A percentile compares a stretch with the other conserved stretches of the same genome.
These are phyloP conservation scores for Synanthedon vespiformis DNA, from an alignment of 2,888 invertebrate species.

Conservation along the genomic window DNA sequence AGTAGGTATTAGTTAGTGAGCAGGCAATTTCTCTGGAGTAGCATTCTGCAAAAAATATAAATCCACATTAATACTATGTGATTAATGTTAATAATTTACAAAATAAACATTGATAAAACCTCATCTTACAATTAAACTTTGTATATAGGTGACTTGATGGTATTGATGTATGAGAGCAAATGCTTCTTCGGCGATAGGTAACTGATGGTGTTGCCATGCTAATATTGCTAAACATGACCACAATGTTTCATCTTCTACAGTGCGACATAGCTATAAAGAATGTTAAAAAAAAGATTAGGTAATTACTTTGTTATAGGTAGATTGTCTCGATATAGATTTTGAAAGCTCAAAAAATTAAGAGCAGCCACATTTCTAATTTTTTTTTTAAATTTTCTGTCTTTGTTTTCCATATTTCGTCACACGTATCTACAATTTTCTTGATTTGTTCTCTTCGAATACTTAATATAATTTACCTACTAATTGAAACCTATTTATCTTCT, in stretches of 20 bases:
- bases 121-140: slow-evolving; percentile 77
- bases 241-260: slow-evolving; percentile 72
- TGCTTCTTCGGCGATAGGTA: slow-evolving; percentile 93
- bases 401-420: no score
- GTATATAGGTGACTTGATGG: slow-evolving; percentile 87
- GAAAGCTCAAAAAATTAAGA: background rate
- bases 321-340: background rate
- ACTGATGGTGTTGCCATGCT: slow-evolving; percentile 86
- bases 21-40: slow-evolving; percentile 29
- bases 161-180: slow-evolving; percentile 76
- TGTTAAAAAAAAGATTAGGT: background rate
- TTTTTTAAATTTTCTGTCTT: no score
- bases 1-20: background rate
- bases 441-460: no score
- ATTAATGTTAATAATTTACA: background rate
- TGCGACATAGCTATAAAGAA: slow-evolving; percentile 48
- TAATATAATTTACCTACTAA: no score
- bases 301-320: no score
- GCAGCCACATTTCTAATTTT: background rate
- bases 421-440: no score
- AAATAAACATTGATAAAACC: background rate
- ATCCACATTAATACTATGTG: background rate
- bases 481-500: no score
- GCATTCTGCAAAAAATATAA: slow-evolving; percentile 35
- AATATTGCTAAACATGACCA: slow-evolving; percentile 97